Conservation (phyloP, 1,140 invertebrate species). For the Caenorhabditis briggsae region DNA sequence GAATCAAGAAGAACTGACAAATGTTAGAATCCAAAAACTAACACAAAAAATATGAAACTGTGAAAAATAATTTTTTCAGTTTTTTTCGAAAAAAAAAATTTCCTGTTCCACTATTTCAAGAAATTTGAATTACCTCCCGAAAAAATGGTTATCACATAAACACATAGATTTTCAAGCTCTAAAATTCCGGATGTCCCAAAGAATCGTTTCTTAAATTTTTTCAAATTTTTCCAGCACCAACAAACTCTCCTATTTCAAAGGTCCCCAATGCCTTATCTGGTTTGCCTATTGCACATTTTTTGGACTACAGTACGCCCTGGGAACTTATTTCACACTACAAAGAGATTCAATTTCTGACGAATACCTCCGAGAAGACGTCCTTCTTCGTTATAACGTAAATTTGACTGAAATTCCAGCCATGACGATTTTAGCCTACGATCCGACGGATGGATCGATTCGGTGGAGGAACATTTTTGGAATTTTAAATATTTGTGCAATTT, state of each 20-base stretch:
- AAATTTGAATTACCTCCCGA: too few relatives aligned
- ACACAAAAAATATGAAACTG: too few relatives aligned
- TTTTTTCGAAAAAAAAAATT: too few relatives aligned
- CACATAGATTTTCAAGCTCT: too few relatives aligned
- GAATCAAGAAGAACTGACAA: too few relatives aligned
- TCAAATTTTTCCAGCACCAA: slow-evolving; percentile 27
- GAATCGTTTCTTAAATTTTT: not conserved
- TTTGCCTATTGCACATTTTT: slow-evolving; percentile 2
- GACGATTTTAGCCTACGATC: slow-evolving; percentile 4
- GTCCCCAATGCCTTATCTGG: not conserved
- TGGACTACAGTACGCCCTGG: not conserved
- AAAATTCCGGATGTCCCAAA: too few relatives aligned
- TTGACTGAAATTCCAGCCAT: not conserved
- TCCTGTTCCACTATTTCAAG: too few relatives aligned
- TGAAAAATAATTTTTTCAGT: too few relatives aligned
- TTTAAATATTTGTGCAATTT: slow-evolving; percentile 5
- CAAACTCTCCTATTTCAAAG: slow-evolving; percentile 14
- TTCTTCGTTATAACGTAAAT: slow-evolving; percentile 7
- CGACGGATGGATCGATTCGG: not conserved
- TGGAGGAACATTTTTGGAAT: slow-evolving; percentile 1
- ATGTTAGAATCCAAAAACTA: too few relatives aligned
- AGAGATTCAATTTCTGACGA: slow-evolving; percentile 2
- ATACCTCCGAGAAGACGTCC: not conserved
- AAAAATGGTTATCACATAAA: too few relatives aligned
- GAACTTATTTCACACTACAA: not conserved